Evolutionary conservation across 1,140 invertebrate genomes (phyloP), one percentile per base, ranked within the genome.

Genomic region (Tetraneura akinire): DNA sequence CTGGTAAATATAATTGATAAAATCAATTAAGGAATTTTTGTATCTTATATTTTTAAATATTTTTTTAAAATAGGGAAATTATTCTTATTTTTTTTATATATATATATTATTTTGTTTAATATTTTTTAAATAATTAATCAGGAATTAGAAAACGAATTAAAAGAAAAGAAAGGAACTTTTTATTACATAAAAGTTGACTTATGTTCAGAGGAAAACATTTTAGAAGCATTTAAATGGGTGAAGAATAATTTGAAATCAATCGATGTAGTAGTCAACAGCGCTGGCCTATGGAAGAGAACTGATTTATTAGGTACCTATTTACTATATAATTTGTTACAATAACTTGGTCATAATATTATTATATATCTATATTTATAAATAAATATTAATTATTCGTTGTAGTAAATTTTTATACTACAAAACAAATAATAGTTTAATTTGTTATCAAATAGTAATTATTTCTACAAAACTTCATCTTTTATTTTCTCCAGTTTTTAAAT

Each of bases 1-100:
- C 80, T 81, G 74, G 82, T 82, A 80, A 68, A 6, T 64, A 3
- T n/a, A n/a, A n/a, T n/a, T n/a, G n/a, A n/a, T n/a, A n/a, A n/a
- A n/a, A n/a, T n/a, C n/a, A n/a, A n/a, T n/a, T n/a, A n/a, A n/a
- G n/a, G n/a, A n/a, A 18, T 51, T 60, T 26, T 60, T 32, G 21
- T 53, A 21, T 10, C 23, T 21, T n/a, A 21, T 55, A 8, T 55
- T 21, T 26, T 4, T 23, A 14, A 57, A 57, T 23, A 53, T 53
- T 8, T 53, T 0, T n/a, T 53, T 9, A n/a, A n/a, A 53, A 53
- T 53, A 53, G n/a, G 18, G 2, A 5, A 23, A 57, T 26, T 0
- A 10, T n/a, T n/a, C n/a, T 8, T 60, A 18, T 60, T 29, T 18
- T 60, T 29, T 0, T 26, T 57, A 13, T 14, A 13, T 13, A 13